A percentile compares a stretch with the other conserved stretches of the same genome.
Evolutionary conservation across 1,140 invertebrate genomes (phyloP).

Genomic region (Eumaeus atala): DNA sequence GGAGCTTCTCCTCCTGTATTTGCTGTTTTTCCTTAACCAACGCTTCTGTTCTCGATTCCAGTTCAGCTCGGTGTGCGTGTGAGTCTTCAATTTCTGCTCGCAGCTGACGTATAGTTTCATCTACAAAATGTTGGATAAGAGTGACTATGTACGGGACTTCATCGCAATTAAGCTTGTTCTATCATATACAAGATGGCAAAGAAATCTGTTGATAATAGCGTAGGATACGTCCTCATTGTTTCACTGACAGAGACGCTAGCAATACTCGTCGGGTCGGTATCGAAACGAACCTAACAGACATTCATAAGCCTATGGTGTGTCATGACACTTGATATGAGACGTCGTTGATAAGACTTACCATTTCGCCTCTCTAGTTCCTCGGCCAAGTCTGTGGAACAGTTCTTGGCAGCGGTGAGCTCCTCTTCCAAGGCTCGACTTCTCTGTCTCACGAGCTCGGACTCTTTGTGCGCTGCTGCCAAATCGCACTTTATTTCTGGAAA

Average conservation of each 20-base stretch:
- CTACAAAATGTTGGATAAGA: no score
- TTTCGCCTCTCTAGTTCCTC: constrained; percentile 55
- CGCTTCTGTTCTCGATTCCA: constrained; percentile 50
- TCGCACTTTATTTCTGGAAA: constrained; percentile 64
- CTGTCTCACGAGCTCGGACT: constrained; percentile 64
- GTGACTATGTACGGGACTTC: no score
- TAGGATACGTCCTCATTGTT: no score
- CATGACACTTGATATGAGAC: no score
- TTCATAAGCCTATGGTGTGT: no score
- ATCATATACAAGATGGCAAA: no score
- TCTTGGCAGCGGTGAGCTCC: constrained; percentile 56
- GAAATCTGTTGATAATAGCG: no score
- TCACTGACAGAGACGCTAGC: no score
- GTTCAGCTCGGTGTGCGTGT: constrained; percentile 37
- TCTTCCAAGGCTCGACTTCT: constrained; percentile 57
- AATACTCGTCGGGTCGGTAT: no score
- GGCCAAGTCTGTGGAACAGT: constrained; percentile 57
- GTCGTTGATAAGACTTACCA: constrained; percentile 42
- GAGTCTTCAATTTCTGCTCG: constrained; percentile 52
- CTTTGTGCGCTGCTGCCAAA: constrained; percentile 63
- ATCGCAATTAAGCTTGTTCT: no score
- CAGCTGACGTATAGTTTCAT: constrained; percentile 49
- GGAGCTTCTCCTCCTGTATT: constrained; percentile 48
- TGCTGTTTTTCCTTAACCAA: constrained; percentile 51
- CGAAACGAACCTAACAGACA: no score